Conservation (phyloP, 1,140 invertebrate species). For the Leptinotarsa lineolata region DNA sequence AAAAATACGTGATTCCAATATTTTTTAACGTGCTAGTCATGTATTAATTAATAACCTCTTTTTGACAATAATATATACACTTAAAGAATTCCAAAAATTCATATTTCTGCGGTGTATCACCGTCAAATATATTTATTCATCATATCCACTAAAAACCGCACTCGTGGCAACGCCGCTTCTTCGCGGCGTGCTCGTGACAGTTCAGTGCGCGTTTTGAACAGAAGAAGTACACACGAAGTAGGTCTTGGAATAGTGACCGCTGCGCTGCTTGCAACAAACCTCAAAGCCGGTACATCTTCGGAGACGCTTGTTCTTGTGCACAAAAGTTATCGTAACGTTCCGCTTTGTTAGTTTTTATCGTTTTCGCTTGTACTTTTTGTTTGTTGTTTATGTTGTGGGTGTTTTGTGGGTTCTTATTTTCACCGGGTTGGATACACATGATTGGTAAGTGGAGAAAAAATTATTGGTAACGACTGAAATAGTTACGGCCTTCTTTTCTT, state of each 20-base stretch:
- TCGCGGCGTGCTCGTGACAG: slow-evolving; percentile 9
- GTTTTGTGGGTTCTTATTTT: slow-evolving; percentile 19
- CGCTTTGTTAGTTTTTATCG: slow-evolving; percentile 22
- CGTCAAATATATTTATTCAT: not conserved
- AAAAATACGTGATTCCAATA: too few species aligned
- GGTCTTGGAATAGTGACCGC: not conserved
- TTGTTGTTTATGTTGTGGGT: slow-evolving; percentile 20
- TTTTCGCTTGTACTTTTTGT: slow-evolving; percentile 11
- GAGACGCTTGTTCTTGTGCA: not conserved
- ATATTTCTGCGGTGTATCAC: not conserved
- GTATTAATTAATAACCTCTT: too few species aligned
- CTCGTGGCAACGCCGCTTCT: not conserved
- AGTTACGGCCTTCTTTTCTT: not conserved
- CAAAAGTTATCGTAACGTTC: not conserved
- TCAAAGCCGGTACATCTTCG: slow-evolving; percentile 7
- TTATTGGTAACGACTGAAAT: slow-evolving; percentile 11
- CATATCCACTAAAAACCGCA: not conserved
- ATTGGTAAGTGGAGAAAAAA: slow-evolving; percentile 14
- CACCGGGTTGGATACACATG: slow-evolving; percentile 11
- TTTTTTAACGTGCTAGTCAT: too few species aligned
- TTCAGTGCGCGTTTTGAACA: slow-evolving; percentile 11
- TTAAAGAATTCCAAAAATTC: too few species aligned
- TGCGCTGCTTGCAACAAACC: not conserved
- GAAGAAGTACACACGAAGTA: not conserved
- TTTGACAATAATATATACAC: too few species aligned